Percentiles rank a stretch among this genome's conserved stretches.
These are phyloP conservation scores for Creontiades dilutus DNA, from an alignment of 2,888 invertebrate species.

Conservation along the genomic window DNA sequence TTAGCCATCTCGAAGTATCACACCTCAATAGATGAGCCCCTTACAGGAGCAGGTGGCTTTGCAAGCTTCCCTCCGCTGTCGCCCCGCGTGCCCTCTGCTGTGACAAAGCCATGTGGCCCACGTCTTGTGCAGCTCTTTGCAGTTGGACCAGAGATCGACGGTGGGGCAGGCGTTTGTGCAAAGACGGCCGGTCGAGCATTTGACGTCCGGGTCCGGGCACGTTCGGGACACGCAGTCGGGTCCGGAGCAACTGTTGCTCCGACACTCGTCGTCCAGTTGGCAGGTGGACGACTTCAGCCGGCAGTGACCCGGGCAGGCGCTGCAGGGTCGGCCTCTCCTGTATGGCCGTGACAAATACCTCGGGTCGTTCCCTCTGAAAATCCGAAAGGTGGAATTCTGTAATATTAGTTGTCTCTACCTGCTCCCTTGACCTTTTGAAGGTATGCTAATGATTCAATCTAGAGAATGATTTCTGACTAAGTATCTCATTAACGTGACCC, in stretches of 20 bases:
- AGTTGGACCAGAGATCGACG: constrained; percentile 87
- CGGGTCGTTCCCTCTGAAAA: constrained; percentile 84
- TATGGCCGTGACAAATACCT: constrained; percentile 83
- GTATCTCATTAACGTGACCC: too few relatives aligned
- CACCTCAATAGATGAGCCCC: constrained; percentile 46
- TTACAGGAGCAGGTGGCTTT: constrained; percentile 86
- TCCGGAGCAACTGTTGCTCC: constrained; percentile 34
- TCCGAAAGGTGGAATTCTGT: background rate
- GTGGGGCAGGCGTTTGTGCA: constrained; percentile 87
- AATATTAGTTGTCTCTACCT: too few relatives aligned
- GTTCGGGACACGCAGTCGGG: constrained; percentile 57
- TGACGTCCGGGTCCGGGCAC: constrained; percentile 51
- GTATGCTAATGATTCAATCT: too few relatives aligned
- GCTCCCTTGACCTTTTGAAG: too few relatives aligned
- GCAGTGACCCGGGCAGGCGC: constrained; percentile 84
- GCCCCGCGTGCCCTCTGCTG: constrained; percentile 81
- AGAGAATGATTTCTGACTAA: too few relatives aligned
- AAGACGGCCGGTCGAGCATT: constrained; percentile 79
- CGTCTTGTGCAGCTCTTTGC: constrained; percentile 82
- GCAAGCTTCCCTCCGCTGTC: constrained; percentile 81
- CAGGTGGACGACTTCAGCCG: constrained; percentile 77
- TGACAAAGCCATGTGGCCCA: constrained; percentile 83
- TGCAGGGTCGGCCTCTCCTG: constrained; percentile 83
- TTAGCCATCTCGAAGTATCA: background rate
- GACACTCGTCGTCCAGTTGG: constrained; percentile 47